A percentile compares a stretch with the other conserved stretches of the same genome.
These are phyloP conservation scores for Elysia crispata DNA, from an alignment of 2,888 invertebrate species.

Conservation along the genomic window DNA sequence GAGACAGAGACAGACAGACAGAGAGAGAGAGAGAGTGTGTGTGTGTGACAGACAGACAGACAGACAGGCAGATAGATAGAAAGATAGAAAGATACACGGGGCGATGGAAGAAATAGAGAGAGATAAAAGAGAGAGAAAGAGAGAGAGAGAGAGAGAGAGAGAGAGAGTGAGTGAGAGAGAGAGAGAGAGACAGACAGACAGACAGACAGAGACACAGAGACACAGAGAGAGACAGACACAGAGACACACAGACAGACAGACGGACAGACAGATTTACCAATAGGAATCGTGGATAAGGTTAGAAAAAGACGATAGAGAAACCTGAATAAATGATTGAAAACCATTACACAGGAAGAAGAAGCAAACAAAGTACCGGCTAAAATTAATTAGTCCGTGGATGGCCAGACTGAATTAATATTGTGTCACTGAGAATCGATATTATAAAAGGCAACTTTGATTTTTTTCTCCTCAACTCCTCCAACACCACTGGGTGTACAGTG, in stretches of 20 bases:
- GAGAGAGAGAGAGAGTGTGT: slow-evolving; percentile 21
- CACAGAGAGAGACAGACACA: background rate
- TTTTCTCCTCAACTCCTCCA: too few species aligned
- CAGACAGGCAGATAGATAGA: background rate
- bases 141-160: background rate
- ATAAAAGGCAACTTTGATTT: too few species aligned
- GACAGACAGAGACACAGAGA: background rate
- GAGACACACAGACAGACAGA: background rate
- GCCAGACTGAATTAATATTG: too few species aligned
- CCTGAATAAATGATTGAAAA: background rate
- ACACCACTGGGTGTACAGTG: too few species aligned
- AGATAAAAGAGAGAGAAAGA: background rate
- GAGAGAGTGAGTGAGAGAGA: background rate
- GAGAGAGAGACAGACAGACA: background rate
- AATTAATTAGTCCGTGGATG: background rate
- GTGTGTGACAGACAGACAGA: background rate
- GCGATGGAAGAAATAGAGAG: background rate
- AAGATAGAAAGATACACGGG: background rate
- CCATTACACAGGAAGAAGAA: background rate
- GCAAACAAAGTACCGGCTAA: background rate
- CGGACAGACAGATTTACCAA: background rate
- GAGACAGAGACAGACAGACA: slow-evolving; percentile 25
- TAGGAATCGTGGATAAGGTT: background rate
- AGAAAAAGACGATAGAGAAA: background rate
- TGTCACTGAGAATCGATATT: too few species aligned